phyloP scores from a whole-genome alignment of 2,113 vertebrate genomes.

The Saimiri boliviensis region DNA sequence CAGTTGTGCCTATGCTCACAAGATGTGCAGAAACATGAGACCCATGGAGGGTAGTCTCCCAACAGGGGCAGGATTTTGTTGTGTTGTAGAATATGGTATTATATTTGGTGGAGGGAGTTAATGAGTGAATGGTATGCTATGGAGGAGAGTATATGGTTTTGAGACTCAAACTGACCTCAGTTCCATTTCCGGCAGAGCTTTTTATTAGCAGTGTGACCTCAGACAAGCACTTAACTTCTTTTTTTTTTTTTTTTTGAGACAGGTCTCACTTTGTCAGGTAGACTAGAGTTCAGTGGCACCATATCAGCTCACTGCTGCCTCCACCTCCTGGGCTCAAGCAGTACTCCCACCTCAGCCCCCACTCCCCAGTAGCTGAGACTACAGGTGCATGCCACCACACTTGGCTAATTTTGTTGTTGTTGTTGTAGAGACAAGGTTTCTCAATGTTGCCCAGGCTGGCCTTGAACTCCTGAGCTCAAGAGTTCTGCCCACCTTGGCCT shows the following conservation, averaged over 20 bases:
- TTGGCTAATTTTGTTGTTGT: too few species aligned
- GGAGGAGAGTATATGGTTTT: neutral
- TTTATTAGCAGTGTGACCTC: neutral
- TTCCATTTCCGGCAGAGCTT: neutral
- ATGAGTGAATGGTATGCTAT: neutral
- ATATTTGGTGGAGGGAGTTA: neutral
- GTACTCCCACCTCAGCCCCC: too few species aligned
- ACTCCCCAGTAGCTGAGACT: too few species aligned
- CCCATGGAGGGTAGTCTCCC: neutral
- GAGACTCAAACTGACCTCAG: neutral
- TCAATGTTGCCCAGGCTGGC: too few species aligned
- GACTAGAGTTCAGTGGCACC: too few species aligned
- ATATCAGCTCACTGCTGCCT: too few species aligned
- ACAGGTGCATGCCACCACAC: too few species aligned
- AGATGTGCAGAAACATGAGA: neutral
- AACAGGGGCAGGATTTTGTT: neutral
- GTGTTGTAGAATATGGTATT: neutral
- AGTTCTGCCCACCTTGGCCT: too few species aligned
- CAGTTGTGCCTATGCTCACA: neutral
- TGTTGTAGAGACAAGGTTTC: too few species aligned
- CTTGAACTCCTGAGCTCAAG: too few species aligned
- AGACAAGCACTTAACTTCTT: neutral
- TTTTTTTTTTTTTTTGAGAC: neutral
- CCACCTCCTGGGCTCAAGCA: too few species aligned
- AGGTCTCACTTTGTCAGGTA: too few species aligned